Evolutionary conservation across 2,888 invertebrate species (phyloP).

Genomic region (Caenorhabditis becei): DNA sequence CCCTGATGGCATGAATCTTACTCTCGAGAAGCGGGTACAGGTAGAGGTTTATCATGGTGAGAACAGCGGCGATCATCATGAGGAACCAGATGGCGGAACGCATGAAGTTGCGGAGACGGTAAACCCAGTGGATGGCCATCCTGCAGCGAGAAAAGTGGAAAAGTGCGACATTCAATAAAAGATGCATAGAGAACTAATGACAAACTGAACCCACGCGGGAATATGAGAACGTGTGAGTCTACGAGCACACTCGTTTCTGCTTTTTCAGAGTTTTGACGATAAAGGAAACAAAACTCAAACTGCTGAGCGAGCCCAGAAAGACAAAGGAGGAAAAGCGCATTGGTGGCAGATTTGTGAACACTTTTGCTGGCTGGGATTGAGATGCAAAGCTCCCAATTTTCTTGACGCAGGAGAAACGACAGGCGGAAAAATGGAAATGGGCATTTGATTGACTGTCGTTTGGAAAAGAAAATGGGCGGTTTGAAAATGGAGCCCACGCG

Average conservation of each 20-base stretch:
- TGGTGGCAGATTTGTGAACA: conserved; percentile 19
- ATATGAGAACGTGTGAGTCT: too few relatives aligned
- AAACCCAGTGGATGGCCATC: not conserved
- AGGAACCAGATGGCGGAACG: not conserved
- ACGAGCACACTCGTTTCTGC: too few relatives aligned
- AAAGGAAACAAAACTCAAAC: not conserved
- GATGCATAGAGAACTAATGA: not conserved
- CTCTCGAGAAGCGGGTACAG: conserved; percentile 6
- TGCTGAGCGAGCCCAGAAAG: not conserved
- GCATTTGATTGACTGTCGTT: not conserved
- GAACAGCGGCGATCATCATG: conserved; percentile 4
- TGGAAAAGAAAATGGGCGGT: not conserved
- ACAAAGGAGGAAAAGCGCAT: conserved; percentile 15
- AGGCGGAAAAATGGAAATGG: not conserved
- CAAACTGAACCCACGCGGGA: too few relatives aligned
- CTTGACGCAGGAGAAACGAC: conserved; percentile 3
- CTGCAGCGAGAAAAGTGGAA: not conserved
- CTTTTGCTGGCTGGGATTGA: not conserved
- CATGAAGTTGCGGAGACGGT: not conserved
- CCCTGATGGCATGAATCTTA: not conserved
- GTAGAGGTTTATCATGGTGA: conserved; percentile 4
- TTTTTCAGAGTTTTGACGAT: too few relatives aligned
- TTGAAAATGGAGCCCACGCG: not conserved
- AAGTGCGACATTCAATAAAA: too few relatives aligned
- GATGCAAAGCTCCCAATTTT: conserved; percentile 20